Conservation (phyloP, 1,140 invertebrate species). For the Cherax destructor region DNA sequence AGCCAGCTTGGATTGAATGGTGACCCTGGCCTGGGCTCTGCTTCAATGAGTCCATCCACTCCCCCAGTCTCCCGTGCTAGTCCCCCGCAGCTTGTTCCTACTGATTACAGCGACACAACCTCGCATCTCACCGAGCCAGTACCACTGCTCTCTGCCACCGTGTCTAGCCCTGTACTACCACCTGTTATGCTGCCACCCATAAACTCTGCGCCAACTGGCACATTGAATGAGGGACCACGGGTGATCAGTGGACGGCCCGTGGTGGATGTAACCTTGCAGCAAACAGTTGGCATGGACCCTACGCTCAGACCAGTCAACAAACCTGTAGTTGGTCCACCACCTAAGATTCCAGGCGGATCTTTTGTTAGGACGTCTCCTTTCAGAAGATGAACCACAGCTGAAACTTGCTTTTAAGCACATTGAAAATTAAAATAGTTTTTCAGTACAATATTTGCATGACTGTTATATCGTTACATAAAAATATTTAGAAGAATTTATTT, state of each 20-base stretch:
- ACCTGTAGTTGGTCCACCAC: slow-evolving; percentile 25
- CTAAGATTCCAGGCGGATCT: slow-evolving; percentile 27
- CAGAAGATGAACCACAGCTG: slow-evolving; percentile 21
- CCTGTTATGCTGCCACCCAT: neutral
- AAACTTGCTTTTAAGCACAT: neutral
- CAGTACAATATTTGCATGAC: too few species aligned
- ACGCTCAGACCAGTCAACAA: slow-evolving; percentile 25
- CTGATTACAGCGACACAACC: too few species aligned
- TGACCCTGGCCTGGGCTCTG: slow-evolving; percentile 7
- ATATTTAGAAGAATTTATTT: too few species aligned
- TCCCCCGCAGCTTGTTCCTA: neutral
- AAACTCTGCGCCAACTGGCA: neutral
- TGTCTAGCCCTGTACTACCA: neutral
- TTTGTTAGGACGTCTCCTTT: slow-evolving; percentile 41
- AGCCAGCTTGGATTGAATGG: neutral
- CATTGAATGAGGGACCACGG: neutral
- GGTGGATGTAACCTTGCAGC: neutral
- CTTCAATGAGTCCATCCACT: neutral
- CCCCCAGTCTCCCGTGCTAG: neutral
- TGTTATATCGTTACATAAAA: too few species aligned
- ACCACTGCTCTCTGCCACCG: neutral
- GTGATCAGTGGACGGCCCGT: slow-evolving; percentile 54
- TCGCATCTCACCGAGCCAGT: neutral
- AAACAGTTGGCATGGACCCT: slow-evolving; percentile 43
- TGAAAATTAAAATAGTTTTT: neutral